phyloP scores from a whole-genome alignment of 2,113 vertebrate species.

The Orthonyx spaldingii region DNA sequence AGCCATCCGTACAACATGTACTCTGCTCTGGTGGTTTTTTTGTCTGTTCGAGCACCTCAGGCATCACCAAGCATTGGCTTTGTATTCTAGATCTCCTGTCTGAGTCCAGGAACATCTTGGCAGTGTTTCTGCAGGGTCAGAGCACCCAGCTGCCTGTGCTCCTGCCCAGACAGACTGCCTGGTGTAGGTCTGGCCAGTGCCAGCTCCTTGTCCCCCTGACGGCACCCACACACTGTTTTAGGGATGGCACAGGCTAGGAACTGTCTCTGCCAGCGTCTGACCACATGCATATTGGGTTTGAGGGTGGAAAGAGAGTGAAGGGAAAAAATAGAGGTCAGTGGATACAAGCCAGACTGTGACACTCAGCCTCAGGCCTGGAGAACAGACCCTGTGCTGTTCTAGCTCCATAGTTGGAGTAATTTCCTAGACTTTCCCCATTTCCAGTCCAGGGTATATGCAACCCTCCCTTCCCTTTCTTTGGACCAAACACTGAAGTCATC shows the following conservation, averaged over 20 bases:
- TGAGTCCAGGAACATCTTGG: neutral
- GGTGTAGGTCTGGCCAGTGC: neutral
- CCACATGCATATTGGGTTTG: neutral
- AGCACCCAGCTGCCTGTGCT: neutral
- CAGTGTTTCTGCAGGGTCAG: neutral
- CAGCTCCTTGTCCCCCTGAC: neutral
- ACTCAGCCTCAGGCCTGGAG: neutral
- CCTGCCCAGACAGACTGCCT: accelerated
- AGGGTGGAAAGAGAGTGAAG: neutral
- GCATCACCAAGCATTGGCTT: neutral
- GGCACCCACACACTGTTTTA: neutral
- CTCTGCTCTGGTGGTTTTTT: neutral
- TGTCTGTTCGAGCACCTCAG: neutral
- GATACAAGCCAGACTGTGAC: neutral
- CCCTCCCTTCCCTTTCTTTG: neutral
- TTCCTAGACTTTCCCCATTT: neutral
- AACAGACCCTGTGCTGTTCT: neutral
- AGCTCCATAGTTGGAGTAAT: neutral
- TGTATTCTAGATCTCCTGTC: neutral
- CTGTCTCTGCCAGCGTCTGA: neutral
- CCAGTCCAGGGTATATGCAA: neutral
- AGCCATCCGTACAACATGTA: neutral
- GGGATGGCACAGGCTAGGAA: neutral
- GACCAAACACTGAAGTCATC: neutral
- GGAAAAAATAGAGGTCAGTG: neutral